phyloP scores from a whole-genome alignment of 2,888 invertebrate species.

The Nipponacmea schrenckii region DNA sequence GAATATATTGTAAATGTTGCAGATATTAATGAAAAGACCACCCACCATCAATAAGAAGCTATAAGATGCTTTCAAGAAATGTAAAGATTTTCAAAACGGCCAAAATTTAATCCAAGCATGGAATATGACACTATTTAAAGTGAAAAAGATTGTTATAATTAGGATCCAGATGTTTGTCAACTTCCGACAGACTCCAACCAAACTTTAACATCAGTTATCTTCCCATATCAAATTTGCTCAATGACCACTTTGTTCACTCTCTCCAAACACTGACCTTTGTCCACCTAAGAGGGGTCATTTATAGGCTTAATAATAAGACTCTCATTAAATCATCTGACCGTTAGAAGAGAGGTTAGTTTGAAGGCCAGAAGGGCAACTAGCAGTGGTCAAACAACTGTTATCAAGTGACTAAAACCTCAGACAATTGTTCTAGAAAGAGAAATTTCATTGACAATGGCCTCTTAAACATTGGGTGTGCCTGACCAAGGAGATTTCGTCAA shows the following conservation, averaged over 20 bases:
- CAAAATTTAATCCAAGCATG: no score
- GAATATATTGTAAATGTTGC: no score
- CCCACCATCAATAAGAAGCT: no score
- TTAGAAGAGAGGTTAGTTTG: background rate
- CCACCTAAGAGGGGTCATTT: constrained; percentile 13
- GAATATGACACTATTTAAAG: no score
- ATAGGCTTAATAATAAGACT: constrained; percentile 15
- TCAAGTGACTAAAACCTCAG: background rate
- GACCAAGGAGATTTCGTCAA: background rate
- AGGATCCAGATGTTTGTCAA: background rate
- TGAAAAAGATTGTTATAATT: background rate
- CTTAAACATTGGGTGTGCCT: background rate
- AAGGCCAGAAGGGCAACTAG: background rate
- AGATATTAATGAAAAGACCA: no score
- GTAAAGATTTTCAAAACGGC: no score
- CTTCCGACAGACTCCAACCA: background rate
- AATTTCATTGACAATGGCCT: background rate
- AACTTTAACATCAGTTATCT: constrained; percentile 14
- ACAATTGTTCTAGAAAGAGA: background rate
- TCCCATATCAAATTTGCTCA: constrained; percentile 13
- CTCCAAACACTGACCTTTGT: constrained; percentile 19
- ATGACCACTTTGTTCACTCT: constrained; percentile 16
- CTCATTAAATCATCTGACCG: constrained; percentile 21
- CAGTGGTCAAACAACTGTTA: constrained; percentile 4
- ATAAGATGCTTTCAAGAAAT: no score